Conservation (phyloP, 1,140 invertebrate species). For the Drosophila pallidifrons region DNA sequence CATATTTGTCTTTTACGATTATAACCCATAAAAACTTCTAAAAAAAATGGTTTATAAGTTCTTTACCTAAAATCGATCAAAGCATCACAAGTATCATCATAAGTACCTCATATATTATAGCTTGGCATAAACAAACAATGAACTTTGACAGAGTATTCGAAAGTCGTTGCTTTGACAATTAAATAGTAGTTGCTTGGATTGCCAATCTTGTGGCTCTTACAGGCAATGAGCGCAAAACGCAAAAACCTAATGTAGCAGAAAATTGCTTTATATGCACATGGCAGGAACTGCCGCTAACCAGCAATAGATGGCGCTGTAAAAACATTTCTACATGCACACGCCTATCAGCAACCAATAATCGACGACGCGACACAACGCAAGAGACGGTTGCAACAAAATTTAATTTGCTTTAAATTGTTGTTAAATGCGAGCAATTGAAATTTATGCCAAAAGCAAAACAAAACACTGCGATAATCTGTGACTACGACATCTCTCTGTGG, state of each 20-base stretch:
- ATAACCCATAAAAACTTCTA: constrained; percentile 7
- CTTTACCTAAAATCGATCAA: constrained; percentile 18
- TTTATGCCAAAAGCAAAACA: constrained; percentile 71
- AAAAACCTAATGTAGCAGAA: constrained; percentile 79
- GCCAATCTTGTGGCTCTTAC: constrained; percentile 26
- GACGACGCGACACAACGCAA: neutral
- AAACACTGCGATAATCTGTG: constrained; percentile 71
- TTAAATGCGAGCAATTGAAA: constrained; percentile 82
- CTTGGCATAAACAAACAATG: neutral
- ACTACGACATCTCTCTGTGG: constrained; percentile 19
- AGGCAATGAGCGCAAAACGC: constrained; percentile 46
- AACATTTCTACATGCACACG: constrained; percentile 39
- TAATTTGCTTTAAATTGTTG: constrained; percentile 83
- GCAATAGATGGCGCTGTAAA: constrained; percentile 68
- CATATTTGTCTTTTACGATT: constrained; percentile 23
- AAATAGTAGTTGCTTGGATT: constrained; percentile 15
- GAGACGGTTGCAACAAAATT: constrained; percentile 53
- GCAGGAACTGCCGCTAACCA: constrained; percentile 49
- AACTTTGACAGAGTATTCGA: constrained; percentile 34
- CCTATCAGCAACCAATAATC: constrained; percentile 79
- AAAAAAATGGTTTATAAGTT: constrained; percentile 14
- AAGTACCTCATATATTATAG: constrained; percentile 21
- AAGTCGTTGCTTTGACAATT: constrained; percentile 25
- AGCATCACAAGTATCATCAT: neutral
- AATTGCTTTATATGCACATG: constrained; percentile 82